Conservation (phyloP, 2,113 vertebrate genomes). For the Hemichromis elongatus region DNA sequence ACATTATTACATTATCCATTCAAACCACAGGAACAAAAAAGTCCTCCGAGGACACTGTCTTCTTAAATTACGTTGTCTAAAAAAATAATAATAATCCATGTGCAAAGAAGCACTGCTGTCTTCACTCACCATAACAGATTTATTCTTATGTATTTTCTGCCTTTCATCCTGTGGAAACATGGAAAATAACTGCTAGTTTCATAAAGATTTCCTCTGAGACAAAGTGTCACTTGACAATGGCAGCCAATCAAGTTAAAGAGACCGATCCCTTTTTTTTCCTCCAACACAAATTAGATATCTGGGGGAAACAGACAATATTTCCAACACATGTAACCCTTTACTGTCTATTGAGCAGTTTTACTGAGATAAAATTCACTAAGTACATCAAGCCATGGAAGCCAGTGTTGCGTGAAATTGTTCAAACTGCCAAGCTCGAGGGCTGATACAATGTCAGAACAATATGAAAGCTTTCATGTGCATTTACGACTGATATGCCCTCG, state of each 20-base stretch:
- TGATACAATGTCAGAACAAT: neutral
- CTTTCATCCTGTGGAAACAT: neutral
- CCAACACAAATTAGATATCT: neutral
- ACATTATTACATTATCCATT: neutral
- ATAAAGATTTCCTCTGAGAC: slow-evolving; percentile 16
- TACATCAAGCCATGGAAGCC: neutral
- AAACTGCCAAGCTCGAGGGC: neutral
- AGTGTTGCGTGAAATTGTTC: neutral
- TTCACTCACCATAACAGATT: neutral
- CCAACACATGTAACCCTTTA: neutral
- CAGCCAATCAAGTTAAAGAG: slow-evolving; percentile 27
- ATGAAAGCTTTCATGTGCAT: neutral
- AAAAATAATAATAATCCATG: neutral
- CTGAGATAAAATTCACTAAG: neutral
- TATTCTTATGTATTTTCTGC: neutral
- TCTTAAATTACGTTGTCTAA: neutral
- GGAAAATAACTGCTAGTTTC: slow-evolving; percentile 23
- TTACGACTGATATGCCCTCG: neutral
- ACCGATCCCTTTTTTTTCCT: neutral
- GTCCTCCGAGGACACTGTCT: neutral
- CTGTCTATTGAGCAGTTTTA: neutral
- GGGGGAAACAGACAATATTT: neutral
- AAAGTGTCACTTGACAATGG: slow-evolving; percentile 8
- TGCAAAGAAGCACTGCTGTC: neutral
- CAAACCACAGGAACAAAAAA: neutral